Evolutionary conservation across 2,797 vertebrate species (phyloP).

Genomic region (Mormyrops boulengeri): DNA sequence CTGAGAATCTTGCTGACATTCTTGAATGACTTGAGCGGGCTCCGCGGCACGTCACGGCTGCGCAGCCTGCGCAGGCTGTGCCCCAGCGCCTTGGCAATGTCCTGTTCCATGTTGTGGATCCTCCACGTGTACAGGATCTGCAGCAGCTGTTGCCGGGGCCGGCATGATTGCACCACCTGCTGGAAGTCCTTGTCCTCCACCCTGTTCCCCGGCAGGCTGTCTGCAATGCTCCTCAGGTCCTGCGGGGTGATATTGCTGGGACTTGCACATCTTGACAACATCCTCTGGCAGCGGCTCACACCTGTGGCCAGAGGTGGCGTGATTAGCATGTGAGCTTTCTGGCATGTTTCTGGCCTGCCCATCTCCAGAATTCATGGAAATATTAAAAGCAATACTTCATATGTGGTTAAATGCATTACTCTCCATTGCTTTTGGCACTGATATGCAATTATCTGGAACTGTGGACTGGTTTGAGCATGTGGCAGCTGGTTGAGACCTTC

Average conservation of each 20-base stretch:
- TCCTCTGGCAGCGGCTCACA: slow-evolving; percentile 78
- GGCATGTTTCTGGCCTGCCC: neutral
- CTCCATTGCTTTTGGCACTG: neutral
- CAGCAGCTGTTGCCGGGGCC: slow-evolving; percentile 65
- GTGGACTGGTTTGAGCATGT: neutral
- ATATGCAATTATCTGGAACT: neutral
- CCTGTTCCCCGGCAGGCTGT: slow-evolving; percentile 78
- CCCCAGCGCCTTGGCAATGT: slow-evolving; percentile 74
- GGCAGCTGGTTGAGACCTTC: neutral
- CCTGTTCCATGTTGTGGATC: slow-evolving; percentile 71
- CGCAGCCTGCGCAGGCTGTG: slow-evolving; percentile 76
- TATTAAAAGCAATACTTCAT: neutral
- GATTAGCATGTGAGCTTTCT: neutral
- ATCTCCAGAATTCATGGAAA: neutral
- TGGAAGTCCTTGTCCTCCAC: slow-evolving; percentile 65
- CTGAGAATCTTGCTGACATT: slow-evolving; percentile 77
- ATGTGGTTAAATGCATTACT: neutral
- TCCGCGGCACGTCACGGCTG: slow-evolving; percentile 66
- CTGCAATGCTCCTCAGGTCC: slow-evolving; percentile 69
- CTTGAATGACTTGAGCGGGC: slow-evolving; percentile 73
- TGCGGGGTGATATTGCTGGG: slow-evolving; percentile 71
- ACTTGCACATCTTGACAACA: slow-evolving; percentile 67
- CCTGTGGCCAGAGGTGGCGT: slow-evolving; percentile 48
- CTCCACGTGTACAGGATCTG: slow-evolving; percentile 88
- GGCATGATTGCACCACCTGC: slow-evolving; percentile 63